A percentile compares a stretch with the other conserved stretches of the same genome.
Evolutionary conservation across 2,113 vertebrate species (phyloP).

Genomic region (Poicephalus meyeri): DNA sequence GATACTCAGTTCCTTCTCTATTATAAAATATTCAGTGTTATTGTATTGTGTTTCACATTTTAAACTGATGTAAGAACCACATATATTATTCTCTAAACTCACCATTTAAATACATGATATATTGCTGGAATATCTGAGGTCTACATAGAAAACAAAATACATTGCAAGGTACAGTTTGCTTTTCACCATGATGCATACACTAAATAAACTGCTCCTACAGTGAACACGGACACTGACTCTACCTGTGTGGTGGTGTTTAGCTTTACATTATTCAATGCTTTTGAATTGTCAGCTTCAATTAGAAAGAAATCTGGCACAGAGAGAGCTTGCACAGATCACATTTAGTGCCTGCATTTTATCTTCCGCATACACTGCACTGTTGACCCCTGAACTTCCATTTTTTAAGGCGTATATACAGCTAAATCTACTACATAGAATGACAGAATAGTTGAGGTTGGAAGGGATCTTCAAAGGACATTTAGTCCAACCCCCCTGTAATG

Average conservation of each 20-base stretch:
- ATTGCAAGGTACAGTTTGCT: not conserved
- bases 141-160: not conserved
- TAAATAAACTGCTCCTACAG: not conserved
- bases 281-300: not conserved
- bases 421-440: not conserved
- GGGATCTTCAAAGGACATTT: not conserved
- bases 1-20: not conserved
- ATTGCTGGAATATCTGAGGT: not conserved
- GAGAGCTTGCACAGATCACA: not conserved
- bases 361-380: not conserved
- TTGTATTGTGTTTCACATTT: not conserved
- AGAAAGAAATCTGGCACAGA: not conserved
- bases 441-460: not conserved
- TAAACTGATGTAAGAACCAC: not conserved
- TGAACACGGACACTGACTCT: not conserved
- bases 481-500: not conserved
- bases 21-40: slow-evolving; percentile 43
- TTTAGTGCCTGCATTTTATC: not conserved
- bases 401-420: not conserved
- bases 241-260: not conserved
- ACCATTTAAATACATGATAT: not conserved
- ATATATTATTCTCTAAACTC: not conserved
- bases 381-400: not conserved
- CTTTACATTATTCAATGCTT: not conserved
- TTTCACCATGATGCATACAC: not conserved